Conservation (phyloP, 37 sponge, comb jelly and placozoan species). For the Lycopodina hypogea region DNA sequence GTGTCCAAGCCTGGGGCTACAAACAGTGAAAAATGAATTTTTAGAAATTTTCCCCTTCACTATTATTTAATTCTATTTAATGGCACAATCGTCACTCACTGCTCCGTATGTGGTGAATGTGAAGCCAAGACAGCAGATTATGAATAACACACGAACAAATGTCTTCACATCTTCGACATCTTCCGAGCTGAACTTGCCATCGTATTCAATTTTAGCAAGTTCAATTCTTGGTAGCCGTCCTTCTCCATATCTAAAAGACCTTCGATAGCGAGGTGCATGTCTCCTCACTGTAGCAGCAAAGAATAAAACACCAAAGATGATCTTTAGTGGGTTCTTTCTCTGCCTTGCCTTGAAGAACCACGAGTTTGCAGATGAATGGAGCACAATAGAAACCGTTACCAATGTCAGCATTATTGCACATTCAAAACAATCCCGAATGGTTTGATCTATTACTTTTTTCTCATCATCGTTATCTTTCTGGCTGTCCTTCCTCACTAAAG, state of each 20-base stretch:
- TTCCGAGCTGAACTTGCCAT: constrained; percentile 41
- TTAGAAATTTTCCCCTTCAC: no score
- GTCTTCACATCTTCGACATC: constrained; percentile 57
- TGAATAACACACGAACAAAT: constrained; percentile 24
- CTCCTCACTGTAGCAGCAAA: constrained; percentile 33
- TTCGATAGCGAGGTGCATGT: constrained; percentile 16
- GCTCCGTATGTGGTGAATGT: constrained; percentile 16
- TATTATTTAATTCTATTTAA: no score
- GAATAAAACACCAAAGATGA: constrained; percentile 13
- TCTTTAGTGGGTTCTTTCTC: constrained; percentile 29
- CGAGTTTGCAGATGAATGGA: constrained; percentile 1
- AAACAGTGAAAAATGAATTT: no score
- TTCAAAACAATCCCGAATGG: neutral
- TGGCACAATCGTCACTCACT: no score
- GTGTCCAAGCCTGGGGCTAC: no score
- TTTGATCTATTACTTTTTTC: neutral
- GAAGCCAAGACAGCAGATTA: constrained; percentile 12
- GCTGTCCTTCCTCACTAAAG: no score
- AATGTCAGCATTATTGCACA: neutral
- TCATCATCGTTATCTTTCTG: neutral
- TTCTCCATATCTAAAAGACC: constrained; percentile 49
- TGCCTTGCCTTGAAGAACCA: constrained; percentile 24
- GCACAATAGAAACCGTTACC: constrained; percentile 7
- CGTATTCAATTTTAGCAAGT: constrained; percentile 40
- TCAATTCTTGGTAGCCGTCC: constrained; percentile 37